Conservation (phyloP, 2,888 invertebrate genomes). For the Dryocosmus kuriphilus region DNA sequence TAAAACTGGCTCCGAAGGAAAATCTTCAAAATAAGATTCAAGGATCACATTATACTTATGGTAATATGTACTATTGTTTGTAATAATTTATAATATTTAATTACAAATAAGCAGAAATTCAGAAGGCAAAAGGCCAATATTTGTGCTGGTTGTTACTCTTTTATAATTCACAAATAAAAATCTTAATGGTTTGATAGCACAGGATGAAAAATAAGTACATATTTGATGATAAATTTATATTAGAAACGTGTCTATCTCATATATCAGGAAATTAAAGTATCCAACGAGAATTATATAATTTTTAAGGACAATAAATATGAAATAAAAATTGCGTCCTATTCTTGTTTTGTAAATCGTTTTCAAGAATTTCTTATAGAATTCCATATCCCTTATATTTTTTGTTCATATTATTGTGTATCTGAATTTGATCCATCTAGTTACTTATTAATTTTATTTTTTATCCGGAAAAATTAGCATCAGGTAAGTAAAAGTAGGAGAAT, state of each 20-base stretch:
- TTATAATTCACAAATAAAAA: background rate
- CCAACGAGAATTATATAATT: background rate
- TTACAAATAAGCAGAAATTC: background rate
- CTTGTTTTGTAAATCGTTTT: background rate
- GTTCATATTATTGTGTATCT: background rate
- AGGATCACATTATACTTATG: conserved; percentile 48
- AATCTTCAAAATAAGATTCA: conserved; percentile 43
- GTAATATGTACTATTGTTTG: conserved; percentile 7
- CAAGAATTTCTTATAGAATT: background rate
- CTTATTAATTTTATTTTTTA: background rate
- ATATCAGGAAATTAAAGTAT: background rate
- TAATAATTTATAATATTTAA: background rate
- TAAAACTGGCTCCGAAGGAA: conserved; percentile 67
- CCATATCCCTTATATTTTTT: background rate
- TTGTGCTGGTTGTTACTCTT: background rate
- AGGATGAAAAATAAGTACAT: too few species aligned
- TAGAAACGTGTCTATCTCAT: background rate
- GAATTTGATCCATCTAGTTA: background rate
- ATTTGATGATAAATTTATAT: background rate
- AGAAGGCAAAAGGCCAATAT: background rate
- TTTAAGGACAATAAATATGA: background rate
- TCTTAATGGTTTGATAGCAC: background rate
- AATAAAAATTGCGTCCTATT: background rate
- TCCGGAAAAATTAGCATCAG: too few species aligned
- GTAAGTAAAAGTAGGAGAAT: background rate